phyloP scores from a whole-genome alignment of 2,888 invertebrate genomes.

The Glyphotaelius pellucidus region DNA sequence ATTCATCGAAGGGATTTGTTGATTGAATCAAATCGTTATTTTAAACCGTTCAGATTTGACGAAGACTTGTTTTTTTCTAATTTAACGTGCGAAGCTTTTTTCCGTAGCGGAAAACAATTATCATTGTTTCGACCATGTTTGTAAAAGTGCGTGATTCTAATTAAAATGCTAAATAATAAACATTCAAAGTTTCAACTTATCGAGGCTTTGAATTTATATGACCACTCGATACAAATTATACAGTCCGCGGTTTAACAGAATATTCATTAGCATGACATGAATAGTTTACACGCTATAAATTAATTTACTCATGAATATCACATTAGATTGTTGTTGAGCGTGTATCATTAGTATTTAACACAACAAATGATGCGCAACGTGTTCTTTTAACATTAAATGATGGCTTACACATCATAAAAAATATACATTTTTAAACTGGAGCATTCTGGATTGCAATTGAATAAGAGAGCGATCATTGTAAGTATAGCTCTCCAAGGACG shows the following conservation, averaged over 20 bases:
- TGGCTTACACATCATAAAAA: neutral
- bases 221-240: constrained; percentile 17
- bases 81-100: neutral
- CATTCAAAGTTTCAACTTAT: neutral
- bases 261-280: constrained; percentile 13
- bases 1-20: neutral
- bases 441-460: neutral
- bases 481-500: neutral
- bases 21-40: neutral
- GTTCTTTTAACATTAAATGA: constrained; percentile 7
- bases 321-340: neutral
- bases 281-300: neutral
- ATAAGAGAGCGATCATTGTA: neutral
- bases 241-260: neutral
- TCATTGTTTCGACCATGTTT: neutral
- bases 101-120: constrained; percentile 14
- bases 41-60: neutral
- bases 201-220: neutral
- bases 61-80: neutral
- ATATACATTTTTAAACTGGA: neutral
- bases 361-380: constrained; percentile 27
- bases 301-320: constrained; percentile 17
- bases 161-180: constrained; percentile 38
- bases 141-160: constrained; percentile 5
- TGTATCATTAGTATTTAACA: constrained; percentile 23